Base-by-base conservation (phyloP, 2,888 invertebrate species). In the Laothoe populi region DNA sequence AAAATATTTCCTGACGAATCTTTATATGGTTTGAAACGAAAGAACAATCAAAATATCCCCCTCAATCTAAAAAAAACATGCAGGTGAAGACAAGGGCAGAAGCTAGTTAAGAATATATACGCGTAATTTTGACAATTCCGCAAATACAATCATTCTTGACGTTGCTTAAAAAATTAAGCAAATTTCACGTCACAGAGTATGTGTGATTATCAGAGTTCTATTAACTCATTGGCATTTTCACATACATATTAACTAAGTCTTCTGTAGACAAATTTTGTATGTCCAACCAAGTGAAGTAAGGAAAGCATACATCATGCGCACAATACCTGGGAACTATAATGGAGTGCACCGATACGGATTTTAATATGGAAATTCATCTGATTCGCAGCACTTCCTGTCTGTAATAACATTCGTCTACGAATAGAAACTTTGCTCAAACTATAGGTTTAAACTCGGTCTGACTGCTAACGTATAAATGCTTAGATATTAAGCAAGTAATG, bases 231-330 rank as follows among this genome's bases (percentile, higher is more conserved):
- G n/a, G 13, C 16, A 3, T 11, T 35, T 2, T 21, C 3, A 1
- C 8, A 4, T 11, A 2, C 3, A 4, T 26, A 7, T n/a, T 4
- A n/a, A 23, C 23, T 49, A 8, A 19, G 8, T 19, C 31, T 53
- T 53, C 60, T 61, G 21, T 40, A 42, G 5, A 0, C n/a, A 21
- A 23, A n/a, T 19, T 48, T 35, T 46, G 19, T 21, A 13, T 21
- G 1, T 19, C 31, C 11, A 21, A 19, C 38, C 72, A 71, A 68
- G 77, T 81, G 81, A 88, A 85, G 83, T 76, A 81, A 84, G 82
- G 83, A 87, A 89, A 88, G 84, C 88, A 91, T 91, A 86, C 88
- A 90, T 91, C 89, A 89, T 73, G 77, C 66, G 78, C 82, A 90
- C 90, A 92, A 91, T 86, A 77, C 67, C 70, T 65, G 53, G 13